Evolutionary conservation across 2,797 vertebrate genomes (phyloP).

Genomic region (Poeciliopsis infans): DNA sequence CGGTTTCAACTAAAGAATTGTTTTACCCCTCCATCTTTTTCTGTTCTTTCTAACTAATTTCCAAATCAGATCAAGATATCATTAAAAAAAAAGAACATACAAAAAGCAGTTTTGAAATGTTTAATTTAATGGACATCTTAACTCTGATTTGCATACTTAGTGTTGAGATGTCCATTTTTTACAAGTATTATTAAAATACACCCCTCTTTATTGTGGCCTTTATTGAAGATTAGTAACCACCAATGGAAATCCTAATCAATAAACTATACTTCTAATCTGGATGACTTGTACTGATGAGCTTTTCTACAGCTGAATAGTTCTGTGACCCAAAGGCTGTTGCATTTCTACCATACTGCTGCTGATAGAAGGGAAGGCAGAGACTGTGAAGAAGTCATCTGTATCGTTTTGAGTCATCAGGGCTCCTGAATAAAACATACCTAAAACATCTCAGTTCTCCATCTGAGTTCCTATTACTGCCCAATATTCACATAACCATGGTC

Average conservation of each 20-base stretch:
- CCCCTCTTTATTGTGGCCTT: no score
- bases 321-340: background rate
- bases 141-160: no score
- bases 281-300: background rate
- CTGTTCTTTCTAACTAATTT: background rate
- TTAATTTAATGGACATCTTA: no score
- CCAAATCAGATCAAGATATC: background rate
- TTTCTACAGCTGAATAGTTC: background rate
- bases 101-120: background rate
- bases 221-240: no score
- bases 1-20: background rate
- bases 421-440: constrained; percentile 64
- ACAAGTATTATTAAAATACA: no score
- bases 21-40: background rate
- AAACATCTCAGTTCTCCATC: constrained; percentile 35
- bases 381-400: constrained; percentile 53
- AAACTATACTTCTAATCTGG: background rate
- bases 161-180: no score
- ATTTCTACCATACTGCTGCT: constrained; percentile 9
- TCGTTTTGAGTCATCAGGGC: constrained; percentile 34
- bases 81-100: background rate
- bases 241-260: no score
- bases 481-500: constrained; percentile 59
- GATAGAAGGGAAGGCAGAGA: constrained; percentile 38
- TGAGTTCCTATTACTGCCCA: constrained; percentile 51